phyloP scores from a whole-genome alignment of 2,888 invertebrate genomes.

The Sclerodermus sp. region DNA sequence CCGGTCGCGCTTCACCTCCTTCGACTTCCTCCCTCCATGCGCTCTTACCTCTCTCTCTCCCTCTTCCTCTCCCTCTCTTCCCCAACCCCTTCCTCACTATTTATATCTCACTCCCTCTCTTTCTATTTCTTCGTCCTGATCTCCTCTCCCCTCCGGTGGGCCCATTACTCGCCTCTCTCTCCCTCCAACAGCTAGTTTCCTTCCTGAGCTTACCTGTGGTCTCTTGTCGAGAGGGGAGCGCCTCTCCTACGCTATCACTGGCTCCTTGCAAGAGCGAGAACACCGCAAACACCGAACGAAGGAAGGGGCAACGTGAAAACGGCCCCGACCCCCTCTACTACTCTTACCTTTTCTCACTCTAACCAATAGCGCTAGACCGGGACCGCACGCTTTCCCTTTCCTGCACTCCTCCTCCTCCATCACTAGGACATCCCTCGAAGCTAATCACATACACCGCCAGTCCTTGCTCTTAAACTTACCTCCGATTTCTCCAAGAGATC shows the following conservation, averaged over 20 bases:
- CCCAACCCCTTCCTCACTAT: constrained; percentile 12
- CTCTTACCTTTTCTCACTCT: too few species aligned
- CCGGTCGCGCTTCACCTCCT: constrained; percentile 55
- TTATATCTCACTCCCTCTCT: too few species aligned
- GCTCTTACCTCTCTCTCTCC: constrained; percentile 24
- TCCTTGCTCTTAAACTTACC: too few species aligned
- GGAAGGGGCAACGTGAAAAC: too few species aligned
- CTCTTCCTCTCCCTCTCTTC: constrained; percentile 16
- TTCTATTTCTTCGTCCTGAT: background rate
- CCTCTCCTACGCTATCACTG: background rate
- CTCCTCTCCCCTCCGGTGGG: background rate
- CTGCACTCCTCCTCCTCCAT: too few species aligned
- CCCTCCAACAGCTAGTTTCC: constrained; percentile 6
- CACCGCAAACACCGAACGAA: too few species aligned
- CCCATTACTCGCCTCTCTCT: background rate
- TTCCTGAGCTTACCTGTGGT: constrained; percentile 26
- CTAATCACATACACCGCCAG: too few species aligned
- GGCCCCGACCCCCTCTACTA: too few species aligned
- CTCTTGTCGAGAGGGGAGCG: constrained; percentile 16
- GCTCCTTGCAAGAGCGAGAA: background rate
- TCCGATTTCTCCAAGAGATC: too few species aligned
- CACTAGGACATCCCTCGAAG: too few species aligned
- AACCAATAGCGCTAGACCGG: too few species aligned
- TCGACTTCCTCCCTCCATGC: constrained; percentile 42
- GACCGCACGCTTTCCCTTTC: too few species aligned